phyloP scores from a whole-genome alignment of 1,140 invertebrate genomes.

The Saccostrea glomerata region DNA sequence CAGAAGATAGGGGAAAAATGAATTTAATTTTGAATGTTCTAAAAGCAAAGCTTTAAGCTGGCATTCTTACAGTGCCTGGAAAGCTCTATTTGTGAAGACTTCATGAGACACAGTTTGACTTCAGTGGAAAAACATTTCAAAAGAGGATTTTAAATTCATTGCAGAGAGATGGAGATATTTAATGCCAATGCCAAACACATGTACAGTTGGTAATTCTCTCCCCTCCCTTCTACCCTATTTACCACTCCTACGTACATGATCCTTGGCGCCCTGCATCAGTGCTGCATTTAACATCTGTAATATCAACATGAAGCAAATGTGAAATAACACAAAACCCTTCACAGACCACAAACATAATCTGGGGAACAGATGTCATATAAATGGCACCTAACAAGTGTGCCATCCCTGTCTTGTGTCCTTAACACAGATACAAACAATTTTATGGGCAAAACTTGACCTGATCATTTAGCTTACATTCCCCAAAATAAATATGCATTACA shows the following conservation, averaged over 20 bases:
- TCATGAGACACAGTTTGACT: not conserved
- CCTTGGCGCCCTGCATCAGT: conserved; percentile 20
- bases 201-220: not conserved
- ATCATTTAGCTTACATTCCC: not conserved
- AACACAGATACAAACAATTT: not conserved
- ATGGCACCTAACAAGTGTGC: not conserved
- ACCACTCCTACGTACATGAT: conserved; percentile 47
- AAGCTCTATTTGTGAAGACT: conserved; percentile 15
- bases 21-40: conserved; percentile 1
- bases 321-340: conserved; percentile 36
- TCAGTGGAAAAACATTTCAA: conserved; percentile 7
- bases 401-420: not conserved
- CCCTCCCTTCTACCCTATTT: conserved; percentile 40
- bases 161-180: conserved; percentile 31
- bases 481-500: not conserved
- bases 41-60: conserved; percentile 37
- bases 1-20: conserved; percentile 17
- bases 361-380: not conserved
- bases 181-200: conserved; percentile 30
- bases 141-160: conserved; percentile 8
- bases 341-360: conserved; percentile 18
- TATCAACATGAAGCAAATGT: conserved; percentile 41
- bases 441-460: not conserved
- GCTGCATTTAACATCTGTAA: conserved; percentile 47
- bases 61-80: conserved; percentile 21